Base-by-base conservation (phyloP, 2,113 vertebrate species). In the Paratilapia polleni region DNA sequence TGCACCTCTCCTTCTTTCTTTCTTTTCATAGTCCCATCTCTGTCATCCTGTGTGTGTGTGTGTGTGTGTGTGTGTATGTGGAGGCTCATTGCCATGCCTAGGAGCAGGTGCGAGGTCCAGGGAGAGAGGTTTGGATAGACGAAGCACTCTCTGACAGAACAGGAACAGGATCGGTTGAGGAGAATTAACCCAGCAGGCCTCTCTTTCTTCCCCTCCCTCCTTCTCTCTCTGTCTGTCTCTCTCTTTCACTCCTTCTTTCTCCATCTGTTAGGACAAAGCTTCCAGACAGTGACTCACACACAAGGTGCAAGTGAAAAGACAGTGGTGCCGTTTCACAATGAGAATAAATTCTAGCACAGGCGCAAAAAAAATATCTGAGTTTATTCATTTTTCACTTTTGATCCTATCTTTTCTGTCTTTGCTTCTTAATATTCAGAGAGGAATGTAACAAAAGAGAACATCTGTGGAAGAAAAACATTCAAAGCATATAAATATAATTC, bases 171-270 rank as follows among this genome's bases (percentile, higher is more conserved):
- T 88, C 88, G 83, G 93, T 94, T 94, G 94, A 94, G 88, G 87
- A 90, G 93, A 95, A 95, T 95, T 94, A 95, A 94, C 93, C 91
- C 92, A 92, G 92, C 78, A 89, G 85, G 86, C 83, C 89, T 83
- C 59, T 73, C 56, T 88, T n/a, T 68, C 19, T 20, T 64, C 43
- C 73, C 49, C 24, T 82, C 66, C 68, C 64, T 81, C 75, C 6
- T 54, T 66, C 54, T 75, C 38, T 56, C 28, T 64, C 70, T 57
- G 38, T 52, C 73, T 81, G 22, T 91, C 70, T 77, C 13, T 83
- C 76, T 87, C 43, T 86, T 83, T 87, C 49, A 24, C 66, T 61
- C 58, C 47, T 38, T 68, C 80, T 78, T 64, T 60, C 41, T 90
- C 93, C 90, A 87, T 90, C 89, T 93, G 91, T 80, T 89, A 73